Conservation (phyloP, 2,113 vertebrate genomes). For the Eptesicus fuscus region DNA sequence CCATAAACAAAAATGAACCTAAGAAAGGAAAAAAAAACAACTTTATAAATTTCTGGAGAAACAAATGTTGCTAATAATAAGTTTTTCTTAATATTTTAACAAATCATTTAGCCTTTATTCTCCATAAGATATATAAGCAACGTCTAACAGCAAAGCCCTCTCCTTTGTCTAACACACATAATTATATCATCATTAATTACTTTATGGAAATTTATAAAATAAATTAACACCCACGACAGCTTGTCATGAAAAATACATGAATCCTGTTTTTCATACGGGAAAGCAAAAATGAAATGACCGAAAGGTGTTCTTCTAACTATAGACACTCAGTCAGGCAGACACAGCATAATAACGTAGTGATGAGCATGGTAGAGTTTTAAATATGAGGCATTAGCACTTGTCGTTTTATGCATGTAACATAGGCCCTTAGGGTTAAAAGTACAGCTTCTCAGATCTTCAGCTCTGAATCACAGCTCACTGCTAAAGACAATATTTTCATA, state of each 20-base stretch:
- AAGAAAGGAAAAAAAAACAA: slow-evolving; percentile 14
- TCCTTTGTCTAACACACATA: background rate
- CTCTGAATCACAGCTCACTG: slow-evolving; percentile 30
- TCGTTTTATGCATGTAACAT: background rate
- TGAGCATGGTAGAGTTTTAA: background rate
- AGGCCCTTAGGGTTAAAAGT: slow-evolving; percentile 20
- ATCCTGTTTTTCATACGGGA: slow-evolving; percentile 7
- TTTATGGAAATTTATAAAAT: slow-evolving; percentile 39
- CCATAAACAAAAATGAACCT: slow-evolving; percentile 74
- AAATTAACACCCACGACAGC: background rate
- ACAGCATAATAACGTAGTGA: background rate
- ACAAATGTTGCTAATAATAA: background rate
- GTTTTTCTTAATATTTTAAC: slow-evolving; percentile 8
- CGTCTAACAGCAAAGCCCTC: background rate
- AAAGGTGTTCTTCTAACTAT: slow-evolving; percentile 47
- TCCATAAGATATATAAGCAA: background rate
- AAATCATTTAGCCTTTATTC: background rate
- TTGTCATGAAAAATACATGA: slow-evolving; percentile 36
- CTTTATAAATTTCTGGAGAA: slow-evolving; percentile 5
- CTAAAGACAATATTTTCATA: slow-evolving; percentile 57
- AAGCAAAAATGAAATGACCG: slow-evolving; percentile 28
- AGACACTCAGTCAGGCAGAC: background rate
- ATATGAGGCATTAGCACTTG: background rate
- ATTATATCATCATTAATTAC: slow-evolving; percentile 21
- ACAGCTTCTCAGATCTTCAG: background rate